Base-by-base conservation (phyloP, 2,113 vertebrate species). In the Gasterosteus aculeatus region DNA sequence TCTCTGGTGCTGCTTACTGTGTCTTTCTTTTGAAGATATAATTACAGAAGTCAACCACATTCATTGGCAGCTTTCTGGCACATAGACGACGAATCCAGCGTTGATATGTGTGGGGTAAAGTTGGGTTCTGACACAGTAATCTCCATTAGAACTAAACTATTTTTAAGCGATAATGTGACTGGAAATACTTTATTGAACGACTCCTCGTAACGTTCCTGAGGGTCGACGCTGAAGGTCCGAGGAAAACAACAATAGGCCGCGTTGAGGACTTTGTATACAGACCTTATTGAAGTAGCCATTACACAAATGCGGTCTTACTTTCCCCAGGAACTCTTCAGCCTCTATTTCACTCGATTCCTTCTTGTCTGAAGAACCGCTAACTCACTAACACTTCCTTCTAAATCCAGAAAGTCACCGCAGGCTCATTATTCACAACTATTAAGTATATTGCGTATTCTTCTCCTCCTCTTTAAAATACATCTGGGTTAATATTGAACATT, bases 181-280 rank as follows among this genome's bases (percentile, higher is more conserved):
- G 58, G 63, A 75, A 54, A 46, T 2, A 26, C 3, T n/a, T 64
- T 65, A 65, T 62, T 38, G 35, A 67, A 73, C 7, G 38, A 72
- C 18, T 77, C 33, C 39, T 69, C 81, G 69, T 84, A 65, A 73
- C 75, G n/a, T 73, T 61, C 47, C 47, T 62, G 29, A 35, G 75
- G 72, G 64, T 58, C 12, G 29, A 76, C 47, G 42, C 16, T 61
- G 69, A 71, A 46, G 63, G 35, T 35, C 58, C 14, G 10, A 61
- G 41, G 35, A 80, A 67, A 66, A 61, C 46, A 79, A 85, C 83
- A 86, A 83, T 44, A 63, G 39, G 10, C 10, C 14, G 75, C 77
- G 77, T 85, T 85, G 6, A 85, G 19, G 10, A 70, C 18, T 78
- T 16, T 70, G 60, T 51, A 14, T 4, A 73, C 67, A 77, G 35